Base-by-base conservation (phyloP, 2,888 invertebrate species). In the Troides oblongomaculatus region DNA sequence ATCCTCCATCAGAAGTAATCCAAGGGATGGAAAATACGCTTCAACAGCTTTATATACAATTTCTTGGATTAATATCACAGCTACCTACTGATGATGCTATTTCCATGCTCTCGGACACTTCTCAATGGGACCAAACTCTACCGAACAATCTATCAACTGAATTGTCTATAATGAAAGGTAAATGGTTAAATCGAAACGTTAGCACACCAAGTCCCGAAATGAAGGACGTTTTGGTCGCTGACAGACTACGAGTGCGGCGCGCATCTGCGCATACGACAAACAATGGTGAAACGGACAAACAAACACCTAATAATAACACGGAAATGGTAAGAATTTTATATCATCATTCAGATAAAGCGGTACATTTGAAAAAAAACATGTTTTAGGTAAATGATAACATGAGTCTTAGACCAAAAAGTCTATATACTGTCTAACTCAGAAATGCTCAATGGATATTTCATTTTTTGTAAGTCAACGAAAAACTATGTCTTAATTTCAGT, bases 261-360 rank as follows among this genome's bases (percentile, higher is more conserved):
- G 83, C 83, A 68, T 85, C 86, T 0, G 87, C 88, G 2, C 86
- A 88, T 71, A 86, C 86, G 2, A 87, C 86, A 2, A 84, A 82
- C 71, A 77, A 78, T 68, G 75, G 79, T 21, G 83, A 83, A 71
- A 64, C 73, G 6, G 64, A 50, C 50, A 50, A 50, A 50, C 50
- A 50, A 50, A 17, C 17, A 14, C 4, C 60, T 53, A 62, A 63
- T 62, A 63, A 71, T 65, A 72, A 74, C 60, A 64, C 68, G 46
- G 82, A 83, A 68, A 78, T 84, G 86, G 87, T 86, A 82, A 74
- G 69, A 66, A 62, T 21, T 25, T 14, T 17, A 30, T 30, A 14
- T 21, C 46, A 18, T n/a, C 50, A 17, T 50, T 50, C 18, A 14
- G 2, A 50, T 50, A 50, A 50, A 1, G 1, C 17, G 18, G 14